phyloP scores from a whole-genome alignment of 2,113 vertebrate genomes.

The Leptodactylus fuscus region DNA sequence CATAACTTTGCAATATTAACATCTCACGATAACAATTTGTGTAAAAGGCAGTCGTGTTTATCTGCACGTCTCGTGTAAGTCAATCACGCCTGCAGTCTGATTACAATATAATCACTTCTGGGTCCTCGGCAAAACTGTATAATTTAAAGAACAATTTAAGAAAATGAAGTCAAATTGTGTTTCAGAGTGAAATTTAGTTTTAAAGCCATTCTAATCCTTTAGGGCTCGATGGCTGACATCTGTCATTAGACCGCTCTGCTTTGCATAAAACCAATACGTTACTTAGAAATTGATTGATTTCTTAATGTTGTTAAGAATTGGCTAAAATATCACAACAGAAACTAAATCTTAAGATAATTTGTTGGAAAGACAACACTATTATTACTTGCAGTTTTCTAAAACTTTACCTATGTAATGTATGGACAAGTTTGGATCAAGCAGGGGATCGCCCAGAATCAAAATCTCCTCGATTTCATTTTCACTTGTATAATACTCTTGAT shows the following conservation, averaged over 20 bases:
- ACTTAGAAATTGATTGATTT: neutral
- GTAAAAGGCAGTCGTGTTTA: conserved; percentile 32
- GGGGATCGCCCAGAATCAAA: no score
- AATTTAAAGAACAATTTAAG: conserved; percentile 19
- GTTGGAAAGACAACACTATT: neutral
- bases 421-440: no score
- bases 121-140: conserved; percentile 22
- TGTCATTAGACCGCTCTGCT: neutral
- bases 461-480: no score
- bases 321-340: neutral
- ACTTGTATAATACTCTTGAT: no score
- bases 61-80: conserved; percentile 10
- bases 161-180: conserved; percentile 5
- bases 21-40: conserved; percentile 17
- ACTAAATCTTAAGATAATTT: neutral
- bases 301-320: neutral
- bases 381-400: no score
- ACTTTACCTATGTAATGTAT: no score
- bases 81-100: conserved; percentile 23
- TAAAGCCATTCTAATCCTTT: neutral
- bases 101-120: conserved; percentile 18
- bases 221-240: neutral
- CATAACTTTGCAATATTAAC: conserved; percentile 20
- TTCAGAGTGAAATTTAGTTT: conserved; percentile 25
- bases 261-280: neutral